phyloP scores from a whole-genome alignment of 2,888 invertebrate genomes.

The Cryptus viduatorius region DNA sequence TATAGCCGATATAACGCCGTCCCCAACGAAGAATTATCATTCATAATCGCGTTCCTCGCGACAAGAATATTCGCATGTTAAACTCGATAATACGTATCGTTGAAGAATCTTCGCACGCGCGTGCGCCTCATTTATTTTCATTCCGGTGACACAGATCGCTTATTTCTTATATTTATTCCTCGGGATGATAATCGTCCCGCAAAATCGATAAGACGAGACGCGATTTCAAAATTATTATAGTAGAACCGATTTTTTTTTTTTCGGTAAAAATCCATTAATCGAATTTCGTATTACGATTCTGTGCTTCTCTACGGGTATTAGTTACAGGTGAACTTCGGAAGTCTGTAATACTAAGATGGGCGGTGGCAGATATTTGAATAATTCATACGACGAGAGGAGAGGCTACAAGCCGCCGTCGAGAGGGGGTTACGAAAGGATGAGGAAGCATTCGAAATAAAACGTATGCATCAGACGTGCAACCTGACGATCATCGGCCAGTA shows the following conservation, averaged over 20 bases:
- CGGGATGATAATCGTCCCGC: not conserved
- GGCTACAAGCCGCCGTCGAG: conserved; percentile 2
- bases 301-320: conserved; percentile 20
- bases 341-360: conserved; percentile 22
- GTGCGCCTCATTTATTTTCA: conserved; percentile 15
- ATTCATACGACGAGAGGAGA: conserved; percentile 58
- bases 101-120: conserved; percentile 43
- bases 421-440: conserved; percentile 41
- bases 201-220: not conserved
- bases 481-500: not conserved
- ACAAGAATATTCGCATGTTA: conserved; percentile 72
- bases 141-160: not conserved
- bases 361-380: conserved; percentile 62
- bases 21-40: conserved; percentile 75
- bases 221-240: no score
- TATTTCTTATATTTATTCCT: not conserved
- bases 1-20: conserved; percentile 65
- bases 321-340: conserved; percentile 46
- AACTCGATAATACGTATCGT: conserved; percentile 68
- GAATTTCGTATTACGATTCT: not conserved
- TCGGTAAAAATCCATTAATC: not conserved
- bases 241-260: not conserved
- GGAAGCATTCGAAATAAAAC: conserved; percentile 53
- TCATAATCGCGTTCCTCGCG: conserved; percentile 74
- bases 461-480: conserved; percentile 55